These are phyloP conservation scores for Acanthacorydalis orientalis DNA, from an alignment of 2,888 invertebrate genomes.

Conservation along the genomic window DNA sequence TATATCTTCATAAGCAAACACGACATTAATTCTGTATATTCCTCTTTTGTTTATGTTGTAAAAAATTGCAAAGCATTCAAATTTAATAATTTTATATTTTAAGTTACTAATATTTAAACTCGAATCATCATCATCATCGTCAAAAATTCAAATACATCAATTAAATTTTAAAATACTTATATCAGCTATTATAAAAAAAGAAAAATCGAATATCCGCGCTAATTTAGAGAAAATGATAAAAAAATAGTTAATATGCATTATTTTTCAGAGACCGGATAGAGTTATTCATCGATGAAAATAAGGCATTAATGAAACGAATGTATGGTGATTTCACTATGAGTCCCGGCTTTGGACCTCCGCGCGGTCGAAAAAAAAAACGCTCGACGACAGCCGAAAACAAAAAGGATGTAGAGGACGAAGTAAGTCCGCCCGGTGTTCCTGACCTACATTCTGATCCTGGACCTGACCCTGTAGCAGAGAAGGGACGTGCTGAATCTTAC, in stretches of 20 bases:
- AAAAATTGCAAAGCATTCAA: too few relatives aligned
- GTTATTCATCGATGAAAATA: slow-evolving; percentile 84
- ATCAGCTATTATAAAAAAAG: too few relatives aligned
- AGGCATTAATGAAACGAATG: slow-evolving; percentile 84
- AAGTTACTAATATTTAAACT: too few relatives aligned
- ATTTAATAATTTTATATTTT: too few relatives aligned
- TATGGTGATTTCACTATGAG: slow-evolving; percentile 73
- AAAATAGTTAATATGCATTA: slow-evolving; percentile 3
- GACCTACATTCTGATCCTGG: slow-evolving; percentile 35
- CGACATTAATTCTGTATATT: too few relatives aligned
- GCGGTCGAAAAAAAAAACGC: slow-evolving; percentile 25
- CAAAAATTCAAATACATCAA: too few relatives aligned
- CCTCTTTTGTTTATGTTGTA: too few relatives aligned
- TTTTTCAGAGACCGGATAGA: slow-evolving; percentile 75
- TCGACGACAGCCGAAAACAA: slow-evolving; percentile 24
- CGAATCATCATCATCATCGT: too few relatives aligned
- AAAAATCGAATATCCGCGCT: too few relatives aligned
- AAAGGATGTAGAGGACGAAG: slow-evolving; percentile 19
- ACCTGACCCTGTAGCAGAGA: slow-evolving; percentile 19
- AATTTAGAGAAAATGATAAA: background rate
- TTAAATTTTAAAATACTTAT: too few relatives aligned
- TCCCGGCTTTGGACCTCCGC: slow-evolving; percentile 34
- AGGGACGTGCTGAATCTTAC: slow-evolving; percentile 31
- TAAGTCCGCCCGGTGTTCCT: slow-evolving; percentile 32
- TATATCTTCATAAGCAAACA: too few relatives aligned